phyloP scores from a whole-genome alignment of 2,113 vertebrate genomes.

The Dasyprocta punctata region DNA sequence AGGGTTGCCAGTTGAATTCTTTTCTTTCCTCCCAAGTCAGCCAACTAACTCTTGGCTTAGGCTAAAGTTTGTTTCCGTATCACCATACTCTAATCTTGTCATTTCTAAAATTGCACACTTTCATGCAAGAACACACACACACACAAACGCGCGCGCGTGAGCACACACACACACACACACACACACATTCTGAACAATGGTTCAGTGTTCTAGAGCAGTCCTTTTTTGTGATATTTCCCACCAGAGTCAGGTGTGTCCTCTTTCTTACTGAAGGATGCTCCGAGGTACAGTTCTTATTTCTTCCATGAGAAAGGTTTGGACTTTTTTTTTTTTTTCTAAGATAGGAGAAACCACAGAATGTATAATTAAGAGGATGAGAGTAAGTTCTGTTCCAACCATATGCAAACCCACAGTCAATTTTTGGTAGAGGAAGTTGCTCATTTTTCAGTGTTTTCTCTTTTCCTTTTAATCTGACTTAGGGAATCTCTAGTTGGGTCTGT shows the following conservation, averaged over 20 bases:
- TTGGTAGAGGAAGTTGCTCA: neutral
- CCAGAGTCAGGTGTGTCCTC: neutral
- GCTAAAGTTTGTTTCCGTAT: neutral
- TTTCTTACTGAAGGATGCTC: neutral
- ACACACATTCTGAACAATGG: neutral
- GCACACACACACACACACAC: neutral
- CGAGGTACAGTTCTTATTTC: neutral
- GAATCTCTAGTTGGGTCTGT: neutral
- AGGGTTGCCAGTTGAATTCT: neutral
- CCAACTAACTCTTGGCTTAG: neutral
- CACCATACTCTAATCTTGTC: neutral
- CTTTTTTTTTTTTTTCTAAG: neutral
- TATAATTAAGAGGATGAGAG: neutral
- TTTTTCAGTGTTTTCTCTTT: neutral
- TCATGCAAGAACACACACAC: neutral
- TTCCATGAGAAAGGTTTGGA: neutral
- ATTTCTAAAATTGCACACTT: conserved; percentile 3
- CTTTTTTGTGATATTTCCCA: neutral
- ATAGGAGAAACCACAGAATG: neutral
- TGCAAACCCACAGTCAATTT: neutral
- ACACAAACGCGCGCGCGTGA: too few relatives aligned
- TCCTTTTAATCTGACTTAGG: neutral
- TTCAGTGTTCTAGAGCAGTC: neutral
- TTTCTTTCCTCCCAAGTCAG: neutral
- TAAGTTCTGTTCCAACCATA: neutral